Percentiles rank a stretch among this genome's conserved stretches.
Conservation (phyloP, 92 coral and sea anemone genomes). For the Epizoanthus fatuus region DNA sequence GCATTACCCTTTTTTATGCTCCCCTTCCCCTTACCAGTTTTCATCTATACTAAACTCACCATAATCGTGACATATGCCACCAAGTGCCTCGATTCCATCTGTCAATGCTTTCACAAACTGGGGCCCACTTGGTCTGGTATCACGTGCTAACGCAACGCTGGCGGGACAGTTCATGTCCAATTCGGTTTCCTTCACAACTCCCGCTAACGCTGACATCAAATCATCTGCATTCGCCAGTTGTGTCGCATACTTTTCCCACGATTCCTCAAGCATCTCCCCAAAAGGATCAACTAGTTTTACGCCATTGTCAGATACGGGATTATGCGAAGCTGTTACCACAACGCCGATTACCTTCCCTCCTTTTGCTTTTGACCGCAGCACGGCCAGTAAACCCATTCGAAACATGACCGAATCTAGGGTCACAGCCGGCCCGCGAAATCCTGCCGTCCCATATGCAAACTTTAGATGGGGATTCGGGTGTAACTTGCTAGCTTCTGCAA, state of each 20-base stretch:
- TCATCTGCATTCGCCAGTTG: constrained; percentile 91
- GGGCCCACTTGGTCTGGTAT: constrained; percentile 94
- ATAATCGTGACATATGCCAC: constrained; percentile 84
- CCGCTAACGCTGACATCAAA: constrained; percentile 65
- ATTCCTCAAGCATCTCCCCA: constrained; percentile 96
- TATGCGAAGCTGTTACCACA: constrained; percentile 98
- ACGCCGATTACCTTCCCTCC: constrained; percentile 88
- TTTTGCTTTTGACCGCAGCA: constrained; percentile 91
- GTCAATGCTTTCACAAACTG: constrained; percentile 75
- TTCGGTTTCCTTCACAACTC: constrained; percentile 50
- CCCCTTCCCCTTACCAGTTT: background rate
- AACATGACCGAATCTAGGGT: constrained; percentile 93
- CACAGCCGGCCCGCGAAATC: constrained; percentile 87
- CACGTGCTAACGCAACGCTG: constrained; percentile 88
- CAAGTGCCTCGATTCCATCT: constrained; percentile 91
- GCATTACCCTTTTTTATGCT: too few species aligned
- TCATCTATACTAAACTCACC: constrained; percentile 65
- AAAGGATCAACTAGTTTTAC: constrained; percentile 97
- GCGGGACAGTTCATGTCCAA: constrained; percentile 78
- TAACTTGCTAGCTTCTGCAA: constrained; percentile 66
- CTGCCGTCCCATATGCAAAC: constrained; percentile 97
- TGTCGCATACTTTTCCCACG: constrained; percentile 95
- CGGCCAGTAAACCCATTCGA: constrained; percentile 97
- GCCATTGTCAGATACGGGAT: constrained; percentile 96
- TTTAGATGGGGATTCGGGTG: constrained; percentile 88